A percentile compares a stretch with the other conserved stretches of the same genome.
phyloP scores from a whole-genome alignment of 1,140 invertebrate genomes.

The Tyrophagus putrescentiae region DNA sequence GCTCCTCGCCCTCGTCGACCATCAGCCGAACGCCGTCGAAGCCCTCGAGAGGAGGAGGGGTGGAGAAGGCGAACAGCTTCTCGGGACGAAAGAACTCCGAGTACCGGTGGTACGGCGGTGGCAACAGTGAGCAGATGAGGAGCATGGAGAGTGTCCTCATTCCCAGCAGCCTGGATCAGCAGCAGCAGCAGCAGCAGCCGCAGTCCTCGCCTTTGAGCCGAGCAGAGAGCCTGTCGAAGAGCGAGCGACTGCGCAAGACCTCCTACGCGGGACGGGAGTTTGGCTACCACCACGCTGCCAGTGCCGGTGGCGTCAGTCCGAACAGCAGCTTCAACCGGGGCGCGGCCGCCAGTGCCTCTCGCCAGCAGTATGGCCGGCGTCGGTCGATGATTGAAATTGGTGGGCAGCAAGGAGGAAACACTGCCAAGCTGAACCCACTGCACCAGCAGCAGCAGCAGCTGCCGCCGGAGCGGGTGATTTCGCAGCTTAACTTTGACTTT shows the following conservation, averaged over 20 bases:
- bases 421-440: too few species aligned
- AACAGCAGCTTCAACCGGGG: not conserved
- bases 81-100: not conserved
- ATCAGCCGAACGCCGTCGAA: too few species aligned
- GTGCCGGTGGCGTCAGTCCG: not conserved
- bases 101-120: not conserved
- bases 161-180: not conserved
- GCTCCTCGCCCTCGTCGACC: too few species aligned
- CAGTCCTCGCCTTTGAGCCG: not conserved
- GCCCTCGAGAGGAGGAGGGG: too few species aligned
- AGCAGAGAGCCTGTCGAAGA: not conserved
- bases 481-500: conserved; percentile 49
- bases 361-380: not conserved
- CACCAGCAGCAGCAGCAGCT: not conserved
- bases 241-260: conserved; percentile 14
- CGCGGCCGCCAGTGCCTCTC: not conserved
- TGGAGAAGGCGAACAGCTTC: conserved; percentile 19
- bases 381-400: conserved; percentile 18
- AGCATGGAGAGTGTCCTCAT: not conserved
- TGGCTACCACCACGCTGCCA: not conserved
- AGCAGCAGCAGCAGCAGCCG: not conserved
- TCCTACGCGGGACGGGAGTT: conserved; percentile 10
- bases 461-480: conserved; percentile 31
- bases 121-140: not conserved
- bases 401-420: too few species aligned